A percentile compares a stretch with the other conserved stretches of the same genome.
Conservation (phyloP, 2,113 vertebrate species). For the Salvelinus sp. region DNA sequence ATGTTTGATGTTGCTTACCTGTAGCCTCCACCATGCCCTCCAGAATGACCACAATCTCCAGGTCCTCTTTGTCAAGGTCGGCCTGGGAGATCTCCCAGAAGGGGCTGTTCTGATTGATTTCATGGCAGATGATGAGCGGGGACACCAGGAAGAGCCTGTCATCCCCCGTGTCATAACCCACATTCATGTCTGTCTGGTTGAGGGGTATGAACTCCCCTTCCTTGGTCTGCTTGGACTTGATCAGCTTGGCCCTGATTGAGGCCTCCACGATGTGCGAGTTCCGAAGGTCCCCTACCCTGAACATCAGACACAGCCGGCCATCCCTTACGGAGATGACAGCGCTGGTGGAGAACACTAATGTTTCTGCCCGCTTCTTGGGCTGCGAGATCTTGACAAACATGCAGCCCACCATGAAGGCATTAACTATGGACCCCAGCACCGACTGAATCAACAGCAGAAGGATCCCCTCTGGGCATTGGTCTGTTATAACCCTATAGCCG, state of each 20-base stretch:
- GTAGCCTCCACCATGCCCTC: constrained; percentile 99
- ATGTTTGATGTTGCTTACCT: constrained; percentile 76
- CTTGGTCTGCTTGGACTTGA: constrained; percentile 99
- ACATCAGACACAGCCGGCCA: constrained; percentile 96
- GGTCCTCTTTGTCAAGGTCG: constrained; percentile 88
- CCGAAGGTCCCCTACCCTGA: constrained; percentile 94
- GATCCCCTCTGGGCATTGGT: constrained; percentile 97
- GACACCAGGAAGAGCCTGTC: constrained; percentile 98
- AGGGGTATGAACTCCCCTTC: constrained; percentile 98
- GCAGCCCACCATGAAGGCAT: constrained; percentile 99
- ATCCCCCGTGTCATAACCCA: constrained; percentile 96
- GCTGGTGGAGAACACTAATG: constrained; percentile 95
- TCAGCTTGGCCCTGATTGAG: constrained; percentile 96
- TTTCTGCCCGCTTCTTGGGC: constrained; percentile 98
- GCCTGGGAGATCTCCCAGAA: constrained; percentile 98
- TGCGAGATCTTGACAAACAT: constrained; percentile 99
- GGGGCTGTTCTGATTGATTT: constrained; percentile 96
- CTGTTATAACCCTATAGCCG: constrained; percentile 97
- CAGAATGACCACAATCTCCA: constrained; percentile 98
- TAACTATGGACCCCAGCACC: constrained; percentile 97
- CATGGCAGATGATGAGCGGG: constrained; percentile 97
- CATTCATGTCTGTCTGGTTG: constrained; percentile 98
- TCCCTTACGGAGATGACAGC: constrained; percentile 97
- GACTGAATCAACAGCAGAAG: constrained; percentile 94
- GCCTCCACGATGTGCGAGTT: constrained; percentile 99